These are phyloP conservation scores for Petrocephalus schoutedeni DNA, from an alignment of 2,797 vertebrate species.

Conservation along the genomic window DNA sequence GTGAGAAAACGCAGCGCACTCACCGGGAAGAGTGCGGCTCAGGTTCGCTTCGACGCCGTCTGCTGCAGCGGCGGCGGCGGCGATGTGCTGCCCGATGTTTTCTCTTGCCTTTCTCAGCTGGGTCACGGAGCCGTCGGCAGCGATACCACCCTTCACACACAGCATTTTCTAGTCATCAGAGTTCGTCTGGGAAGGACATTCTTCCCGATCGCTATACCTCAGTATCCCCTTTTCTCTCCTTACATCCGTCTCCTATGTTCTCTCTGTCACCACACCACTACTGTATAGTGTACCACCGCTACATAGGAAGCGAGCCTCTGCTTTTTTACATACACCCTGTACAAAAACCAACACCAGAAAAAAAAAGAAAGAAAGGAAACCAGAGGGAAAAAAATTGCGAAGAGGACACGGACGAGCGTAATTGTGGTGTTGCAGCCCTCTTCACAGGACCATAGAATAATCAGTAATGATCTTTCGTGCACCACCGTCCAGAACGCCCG, in stretches of 20 bases:
- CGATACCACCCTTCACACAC: slow-evolving; percentile 64
- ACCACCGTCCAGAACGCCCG: slow-evolving; percentile 48
- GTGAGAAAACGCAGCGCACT: slow-evolving; percentile 51
- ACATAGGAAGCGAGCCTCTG: slow-evolving; percentile 37
- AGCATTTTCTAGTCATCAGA: slow-evolving; percentile 63
- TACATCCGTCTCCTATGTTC: slow-evolving; percentile 38
- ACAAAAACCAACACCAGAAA: slow-evolving; percentile 39
- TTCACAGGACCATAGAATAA: slow-evolving; percentile 22
- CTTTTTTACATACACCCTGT: slow-evolving; percentile 53
- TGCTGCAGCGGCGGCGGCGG: slow-evolving; percentile 52
- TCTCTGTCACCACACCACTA: slow-evolving; percentile 29
- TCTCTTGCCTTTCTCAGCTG: slow-evolving; percentile 49
- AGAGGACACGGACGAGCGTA: slow-evolving; percentile 25
- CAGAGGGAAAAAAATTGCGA: slow-evolving; percentile 21
- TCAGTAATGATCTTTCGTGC: slow-evolving; percentile 24
- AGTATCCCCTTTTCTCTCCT: slow-evolving; percentile 24
- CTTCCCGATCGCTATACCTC: slow-evolving; percentile 34
- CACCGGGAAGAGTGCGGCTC: slow-evolving; percentile 55
- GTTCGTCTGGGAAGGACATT: slow-evolving; percentile 46
- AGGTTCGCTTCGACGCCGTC: slow-evolving; percentile 38
- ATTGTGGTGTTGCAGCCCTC: slow-evolving; percentile 21
- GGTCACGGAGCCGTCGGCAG: slow-evolving; percentile 65
- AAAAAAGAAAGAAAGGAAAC: slow-evolving; percentile 36
- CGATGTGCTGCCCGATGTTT: slow-evolving; percentile 42
- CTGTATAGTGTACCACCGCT: slow-evolving; percentile 13